Base-by-base conservation (phyloP, 2,113 vertebrate species). In the Alaudala cheleensis region DNA sequence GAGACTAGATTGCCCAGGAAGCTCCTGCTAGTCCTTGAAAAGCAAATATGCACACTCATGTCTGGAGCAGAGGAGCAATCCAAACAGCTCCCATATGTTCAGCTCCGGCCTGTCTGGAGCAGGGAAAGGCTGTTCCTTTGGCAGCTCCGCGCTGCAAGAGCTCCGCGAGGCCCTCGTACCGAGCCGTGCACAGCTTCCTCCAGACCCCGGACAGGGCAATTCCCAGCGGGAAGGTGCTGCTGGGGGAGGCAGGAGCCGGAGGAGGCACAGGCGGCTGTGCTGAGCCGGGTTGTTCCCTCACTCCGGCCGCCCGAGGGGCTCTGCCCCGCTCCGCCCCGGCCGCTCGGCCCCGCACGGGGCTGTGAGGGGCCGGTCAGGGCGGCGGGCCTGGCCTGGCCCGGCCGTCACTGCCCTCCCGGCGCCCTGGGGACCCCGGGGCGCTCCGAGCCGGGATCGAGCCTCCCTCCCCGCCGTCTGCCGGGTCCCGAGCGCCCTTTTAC, bases 41-140 rank as follows among this genome's bases (percentile, higher is more conserved):
- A 65, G 80, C 51, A 70, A 92, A 95, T 44, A 25, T 78, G 95
- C 96, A 94, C 69, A 94, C 95, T 96, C 95, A 96, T 82, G 51
- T 77, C 93, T 51, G 54, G 12, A 51, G 28, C 31, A 47, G 51
- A 76, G 66, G 9, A 71, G 81, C 61, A 12, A 81, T 7, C 61
- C 12, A 3, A 53, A 21, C 71, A 83, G 86, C 91, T 88, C 39
- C 86, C 74, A 11, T 12, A 24, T 4, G 81, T 7, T 47, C 56
- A 21, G 84, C 77, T 54, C 86, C 1, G 72, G 64, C 71, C 80
- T 60, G 57, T 4, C 53, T 16, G 24, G 17, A 49, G 15, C 20
- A 26, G n/a, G 28, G 60, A 20, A 44, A 25, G 49, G 64, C 80
- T 29, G 34, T 2, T 56, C 29, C n/a, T 53, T 11, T 10, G 85